phyloP scores from a whole-genome alignment of 2,888 invertebrate genomes.

The Drosophila tripunctata region DNA sequence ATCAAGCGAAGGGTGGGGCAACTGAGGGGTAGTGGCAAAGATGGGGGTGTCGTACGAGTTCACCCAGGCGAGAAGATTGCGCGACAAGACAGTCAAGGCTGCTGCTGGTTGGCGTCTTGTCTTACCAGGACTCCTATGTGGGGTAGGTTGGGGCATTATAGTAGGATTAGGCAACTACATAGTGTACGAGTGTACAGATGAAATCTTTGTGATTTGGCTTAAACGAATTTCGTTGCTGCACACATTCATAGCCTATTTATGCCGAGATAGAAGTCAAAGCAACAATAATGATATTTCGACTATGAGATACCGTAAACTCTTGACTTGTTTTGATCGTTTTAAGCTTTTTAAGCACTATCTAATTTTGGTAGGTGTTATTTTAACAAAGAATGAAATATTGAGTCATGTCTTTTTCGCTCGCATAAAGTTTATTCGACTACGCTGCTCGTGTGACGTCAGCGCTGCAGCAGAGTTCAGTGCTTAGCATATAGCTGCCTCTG shows the following conservation, averaged over 20 bases:
- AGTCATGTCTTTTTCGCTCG: no score
- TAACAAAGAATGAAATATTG: no score
- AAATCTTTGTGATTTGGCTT: slow-evolving; percentile 1
- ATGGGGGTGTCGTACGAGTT: slow-evolving; percentile 24
- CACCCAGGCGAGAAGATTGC: slow-evolving; percentile 53
- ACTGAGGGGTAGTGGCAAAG: not conserved
- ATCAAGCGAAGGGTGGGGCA: not conserved
- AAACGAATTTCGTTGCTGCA: not conserved
- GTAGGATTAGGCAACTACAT: slow-evolving; percentile 1
- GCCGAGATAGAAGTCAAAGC: not conserved
- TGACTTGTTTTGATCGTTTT: no score
- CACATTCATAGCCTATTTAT: not conserved
- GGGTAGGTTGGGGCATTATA: no score
- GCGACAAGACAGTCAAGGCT: slow-evolving; percentile 29
- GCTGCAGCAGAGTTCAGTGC: no score
- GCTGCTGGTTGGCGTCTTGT: slow-evolving; percentile 4
- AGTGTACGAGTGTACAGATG: slow-evolving; percentile 1
- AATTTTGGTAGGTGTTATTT: no score
- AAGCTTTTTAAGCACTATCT: no score
- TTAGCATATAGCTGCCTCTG: no score
- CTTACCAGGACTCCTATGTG: not conserved
- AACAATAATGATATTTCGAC: no score
- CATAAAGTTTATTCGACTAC: no score
- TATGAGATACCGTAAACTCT: no score
- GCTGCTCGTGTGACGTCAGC: no score